Base-by-base conservation (phyloP, 2,888 invertebrate species). In the Megamerina dolium region DNA sequence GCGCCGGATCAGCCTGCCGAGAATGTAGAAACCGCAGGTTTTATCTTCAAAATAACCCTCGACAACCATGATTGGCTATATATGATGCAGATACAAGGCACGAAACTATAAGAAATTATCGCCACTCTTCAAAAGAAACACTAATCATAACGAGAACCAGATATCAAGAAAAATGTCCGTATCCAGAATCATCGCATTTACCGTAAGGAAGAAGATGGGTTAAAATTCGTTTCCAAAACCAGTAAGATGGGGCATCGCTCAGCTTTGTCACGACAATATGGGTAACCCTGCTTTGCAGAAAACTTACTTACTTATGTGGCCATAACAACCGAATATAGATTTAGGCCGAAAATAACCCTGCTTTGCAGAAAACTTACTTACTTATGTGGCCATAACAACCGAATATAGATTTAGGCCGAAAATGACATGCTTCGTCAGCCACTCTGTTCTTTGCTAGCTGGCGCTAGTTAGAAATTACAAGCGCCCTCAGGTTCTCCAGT, bases 161-260 rank as follows among this genome's bases (percentile, higher is more conserved):
- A 43, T 12, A 16, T 37, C 17, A 32, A 29, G 33, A 16, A 37
- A 30, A 41, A 46, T 32, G 34, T 43, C 33, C 17, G 30, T 21
- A 23, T 36, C 26, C 34, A 45, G 9, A 45, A 41, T 23, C 31
- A 49, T 17, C 33, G 45, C 14, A 23, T 47, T 12, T 32, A 32
- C 27, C 36, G 39, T 12, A 27, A 33, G 10, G 41, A 23, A 13
- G 35, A 13, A 2, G 37, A 47, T 14, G 42, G 39, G 4, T 23
- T 43, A 27, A 43, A 40, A 41, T 48, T 51, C 21, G 51, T 46
- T 45, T 8, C 50, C 47, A 9, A 34, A 34, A n/a, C 37, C 29
- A 13, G 27, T 46, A 14, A 23, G 38, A 4, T 48, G 48, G 47
- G 18, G 33, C 30, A 33, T 50, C 10, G 41, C 39, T 4, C 16